Evolutionary conservation across 2,113 vertebrate species (phyloP), one percentile per base, ranked within the genome.

Genomic region (Probosciger aterrimus): DNA sequence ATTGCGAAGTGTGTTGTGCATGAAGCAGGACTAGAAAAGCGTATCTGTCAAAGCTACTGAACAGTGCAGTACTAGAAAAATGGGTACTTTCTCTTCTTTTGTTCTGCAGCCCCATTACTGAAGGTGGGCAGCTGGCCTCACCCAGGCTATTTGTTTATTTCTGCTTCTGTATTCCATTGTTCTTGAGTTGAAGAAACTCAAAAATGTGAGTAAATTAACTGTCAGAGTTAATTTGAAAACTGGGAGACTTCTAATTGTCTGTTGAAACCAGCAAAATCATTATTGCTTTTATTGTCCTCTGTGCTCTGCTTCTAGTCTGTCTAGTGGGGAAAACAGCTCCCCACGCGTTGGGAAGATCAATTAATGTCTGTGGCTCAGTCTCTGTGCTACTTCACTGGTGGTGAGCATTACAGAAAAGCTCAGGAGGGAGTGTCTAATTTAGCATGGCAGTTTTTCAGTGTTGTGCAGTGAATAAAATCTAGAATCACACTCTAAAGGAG

Each of bases 121-220:
- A 35, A 53, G 30, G 35, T 23, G 62, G 41, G 25, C 35, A 68
- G 39, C 47, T 82, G 47, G 12, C 35, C 18, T 37, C 10, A 57
- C 47, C 30, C 35, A n/a, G 20, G 3, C 35, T 16, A 5, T 23
- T 31, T 0, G 0, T 7, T 37, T 43, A 63, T 47, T 62, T 47
- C 25, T 65, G 12, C 50, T 47, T 57, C 55, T 50, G 18, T 50
- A 18, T 47, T 49, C 41, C 5, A 1, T 68, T 16, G 31, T 16
- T n/a, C 18, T 43, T 14, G 6, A 50, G 23, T 37, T 63, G 53
- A 23, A 60, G 60, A 67, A 68, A 22, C 39, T 59, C 23, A 6
- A 11, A 67, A 46, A 37, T 4, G 44, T 0, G 1, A 68, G 20
- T 46, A 52, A 47, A 47, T 62, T 33, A 37, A 70, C 25, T 5